phyloP scores from a whole-genome alignment of 2,888 invertebrate genomes.

The Parnassius glacialis region DNA sequence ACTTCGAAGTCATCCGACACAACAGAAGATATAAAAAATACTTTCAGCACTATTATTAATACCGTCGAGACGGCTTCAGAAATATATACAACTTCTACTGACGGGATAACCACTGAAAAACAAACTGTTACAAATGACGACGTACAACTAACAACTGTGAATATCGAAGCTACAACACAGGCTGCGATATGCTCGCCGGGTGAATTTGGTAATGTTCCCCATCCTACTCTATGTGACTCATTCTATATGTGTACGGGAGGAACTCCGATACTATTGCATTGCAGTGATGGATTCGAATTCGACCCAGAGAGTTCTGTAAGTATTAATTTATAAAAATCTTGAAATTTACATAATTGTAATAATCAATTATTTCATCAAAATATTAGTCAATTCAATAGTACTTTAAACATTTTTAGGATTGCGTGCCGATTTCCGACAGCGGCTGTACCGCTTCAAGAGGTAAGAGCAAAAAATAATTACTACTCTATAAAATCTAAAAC shows the following conservation, averaged over 20 bases:
- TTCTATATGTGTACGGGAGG: slow-evolving; percentile 43
- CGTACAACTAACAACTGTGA: neutral
- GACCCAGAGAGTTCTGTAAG: slow-evolving; percentile 29
- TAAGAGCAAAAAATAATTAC: neutral
- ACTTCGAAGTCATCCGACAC: neutral
- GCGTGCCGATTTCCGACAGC: slow-evolving; percentile 22
- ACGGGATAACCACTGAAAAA: neutral
- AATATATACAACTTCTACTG: neutral
- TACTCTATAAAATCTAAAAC: too few species aligned
- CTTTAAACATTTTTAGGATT: slow-evolving; percentile 16
- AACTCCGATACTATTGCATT: slow-evolving; percentile 35
- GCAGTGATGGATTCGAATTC: slow-evolving; percentile 31
- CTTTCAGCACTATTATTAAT: neutral
- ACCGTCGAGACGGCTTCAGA: neutral
- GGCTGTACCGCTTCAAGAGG: slow-evolving; percentile 27
- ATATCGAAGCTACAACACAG: slow-evolving; percentile 17
- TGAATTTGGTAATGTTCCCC: slow-evolving; percentile 39
- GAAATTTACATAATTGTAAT: too few species aligned
- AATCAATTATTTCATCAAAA: too few species aligned
- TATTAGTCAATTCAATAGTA: too few species aligned
- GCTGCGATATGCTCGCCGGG: slow-evolving; percentile 37
- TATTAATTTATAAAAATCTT: neutral
- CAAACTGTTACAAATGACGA: neutral
- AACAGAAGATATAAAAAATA: neutral
- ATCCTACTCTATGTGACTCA: slow-evolving; percentile 41